A percentile compares a stretch with the other conserved stretches of the same genome.
Conservation (phyloP, 1,140 invertebrate genomes). For the Xylocopa sonorina region DNA sequence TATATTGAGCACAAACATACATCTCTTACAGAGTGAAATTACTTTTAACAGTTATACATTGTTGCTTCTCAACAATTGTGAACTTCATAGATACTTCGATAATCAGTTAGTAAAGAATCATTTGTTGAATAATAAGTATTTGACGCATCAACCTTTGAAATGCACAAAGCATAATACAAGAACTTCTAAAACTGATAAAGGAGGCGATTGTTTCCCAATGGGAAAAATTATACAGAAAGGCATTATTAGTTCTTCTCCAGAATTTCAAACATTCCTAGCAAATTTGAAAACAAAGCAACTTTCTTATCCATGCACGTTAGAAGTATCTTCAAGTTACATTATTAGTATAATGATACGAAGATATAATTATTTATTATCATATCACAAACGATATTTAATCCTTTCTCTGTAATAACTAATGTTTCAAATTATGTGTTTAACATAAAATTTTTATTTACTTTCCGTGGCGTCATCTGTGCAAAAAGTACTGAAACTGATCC, state of each 20-base stretch:
- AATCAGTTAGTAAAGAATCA: background rate
- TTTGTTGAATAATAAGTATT: background rate
- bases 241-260: slow-evolving; percentile 47
- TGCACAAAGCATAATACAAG: background rate
- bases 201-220: background rate
- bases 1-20: background rate
- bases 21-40: slow-evolving; percentile 20
- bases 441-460: too few species aligned
- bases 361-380: too few species aligned
- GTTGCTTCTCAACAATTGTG: slow-evolving; percentile 16
- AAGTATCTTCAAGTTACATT: slow-evolving; percentile 18
- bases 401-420: too few species aligned
- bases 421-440: too few species aligned
- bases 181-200: background rate
- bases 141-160: background rate
- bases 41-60: slow-evolving; percentile 5
- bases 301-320: slow-evolving; percentile 11
- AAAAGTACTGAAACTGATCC: too few species aligned
- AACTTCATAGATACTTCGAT: slow-evolving; percentile 3
- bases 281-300: slow-evolving; percentile 20
- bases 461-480: too few species aligned
- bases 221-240: background rate
- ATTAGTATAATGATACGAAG: slow-evolving; percentile 19
- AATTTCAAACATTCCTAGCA: slow-evolving; percentile 37
- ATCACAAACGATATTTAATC: too few species aligned